Conservation (phyloP, 2,797 vertebrate species). For the Manis crassicaudata region DNA sequence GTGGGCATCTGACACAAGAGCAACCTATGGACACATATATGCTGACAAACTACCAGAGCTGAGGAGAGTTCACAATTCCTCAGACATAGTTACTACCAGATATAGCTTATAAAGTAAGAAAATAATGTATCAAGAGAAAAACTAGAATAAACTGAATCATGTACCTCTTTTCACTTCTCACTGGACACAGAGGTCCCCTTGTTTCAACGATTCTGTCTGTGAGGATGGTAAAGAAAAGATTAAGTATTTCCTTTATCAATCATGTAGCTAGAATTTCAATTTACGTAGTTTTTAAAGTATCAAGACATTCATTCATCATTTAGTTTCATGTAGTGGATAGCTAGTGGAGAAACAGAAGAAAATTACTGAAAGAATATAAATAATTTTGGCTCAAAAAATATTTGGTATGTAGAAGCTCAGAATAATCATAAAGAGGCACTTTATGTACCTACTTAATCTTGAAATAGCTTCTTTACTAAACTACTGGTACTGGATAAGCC, state of each 20-base stretch:
- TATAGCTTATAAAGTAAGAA: neutral
- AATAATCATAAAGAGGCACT: conserved; percentile 30
- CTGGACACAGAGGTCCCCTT: conserved; percentile 67
- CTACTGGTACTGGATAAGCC: neutral
- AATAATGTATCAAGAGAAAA: conserved; percentile 46
- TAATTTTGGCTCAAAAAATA: conserved; percentile 50
- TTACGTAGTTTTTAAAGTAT: neutral
- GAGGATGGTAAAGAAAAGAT: conserved; percentile 60
- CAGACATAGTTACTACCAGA: neutral
- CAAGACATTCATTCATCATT: conserved; percentile 32
- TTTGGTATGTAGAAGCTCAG: neutral
- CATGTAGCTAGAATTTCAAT: neutral
- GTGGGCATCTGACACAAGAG: neutral
- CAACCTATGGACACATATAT: neutral
- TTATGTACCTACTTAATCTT: conserved; percentile 24
- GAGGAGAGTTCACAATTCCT: neutral
- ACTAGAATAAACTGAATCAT: conserved; percentile 35
- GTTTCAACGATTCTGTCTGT: conserved; percentile 79
- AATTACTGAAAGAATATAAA: neutral
- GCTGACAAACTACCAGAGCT: neutral
- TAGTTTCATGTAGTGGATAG: neutral
- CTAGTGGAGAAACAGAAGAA: neutral
- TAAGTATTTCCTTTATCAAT: conserved; percentile 51
- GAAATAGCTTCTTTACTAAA: conserved; percentile 43
- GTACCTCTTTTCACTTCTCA: conserved; percentile 80